These are phyloP conservation scores for Acanthopleura granulata DNA, from an alignment of 2,888 invertebrate species.

Conservation along the genomic window DNA sequence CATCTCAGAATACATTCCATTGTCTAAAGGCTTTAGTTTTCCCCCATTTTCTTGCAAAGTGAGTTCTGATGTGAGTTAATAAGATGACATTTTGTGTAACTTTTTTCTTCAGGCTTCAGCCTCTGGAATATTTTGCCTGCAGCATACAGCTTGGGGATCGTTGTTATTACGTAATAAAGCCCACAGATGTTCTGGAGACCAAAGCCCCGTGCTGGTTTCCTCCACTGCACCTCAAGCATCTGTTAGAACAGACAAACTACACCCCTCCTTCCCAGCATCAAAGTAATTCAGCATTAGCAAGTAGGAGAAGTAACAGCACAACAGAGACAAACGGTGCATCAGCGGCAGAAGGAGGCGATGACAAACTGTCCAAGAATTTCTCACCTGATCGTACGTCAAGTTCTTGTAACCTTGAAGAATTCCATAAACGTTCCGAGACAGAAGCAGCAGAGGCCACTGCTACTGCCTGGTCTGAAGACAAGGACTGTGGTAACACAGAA, in stretches of 20 bases:
- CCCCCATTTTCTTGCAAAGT: neutral
- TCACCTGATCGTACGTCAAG: neutral
- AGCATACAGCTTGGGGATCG: constrained; percentile 91
- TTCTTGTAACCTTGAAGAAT: neutral
- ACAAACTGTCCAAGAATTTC: neutral
- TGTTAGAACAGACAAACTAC: neutral
- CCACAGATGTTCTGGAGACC: constrained; percentile 75
- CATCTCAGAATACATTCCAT: no score
- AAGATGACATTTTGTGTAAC: neutral
- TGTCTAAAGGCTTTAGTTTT: no score
- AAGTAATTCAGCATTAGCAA: no score
- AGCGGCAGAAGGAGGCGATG: neutral
- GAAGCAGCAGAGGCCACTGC: neutral
- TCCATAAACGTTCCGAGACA: neutral
- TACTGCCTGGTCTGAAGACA: neutral
- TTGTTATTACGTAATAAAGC: constrained; percentile 83
- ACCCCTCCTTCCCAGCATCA: no score
- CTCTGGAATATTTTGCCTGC: constrained; percentile 86
- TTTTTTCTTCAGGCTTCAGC: constrained; percentile 76
- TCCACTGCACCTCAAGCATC: neutral
- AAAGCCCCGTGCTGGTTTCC: neutral
- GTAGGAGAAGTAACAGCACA: neutral
- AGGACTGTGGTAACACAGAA: neutral
- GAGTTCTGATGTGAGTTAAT: neutral
- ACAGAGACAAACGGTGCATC: neutral